Percentiles rank a stretch among this genome's conserved stretches.
Conservation (phyloP, 2,797 vertebrate genomes). For the Leuciscus waleckii region DNA sequence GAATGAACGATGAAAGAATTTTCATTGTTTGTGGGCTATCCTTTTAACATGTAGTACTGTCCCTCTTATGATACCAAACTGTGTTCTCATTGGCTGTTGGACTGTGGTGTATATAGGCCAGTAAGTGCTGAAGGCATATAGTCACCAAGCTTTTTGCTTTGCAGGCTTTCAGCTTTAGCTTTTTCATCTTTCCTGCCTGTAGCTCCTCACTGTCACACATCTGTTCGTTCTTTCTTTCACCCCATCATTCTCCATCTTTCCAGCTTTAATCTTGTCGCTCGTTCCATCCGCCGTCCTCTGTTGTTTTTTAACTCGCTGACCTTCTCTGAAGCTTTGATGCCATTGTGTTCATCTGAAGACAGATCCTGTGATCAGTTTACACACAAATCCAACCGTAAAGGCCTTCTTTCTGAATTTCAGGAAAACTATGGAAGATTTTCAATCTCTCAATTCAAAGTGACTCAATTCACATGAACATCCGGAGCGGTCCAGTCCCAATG, state of each 20-base stretch:
- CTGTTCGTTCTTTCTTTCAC: slow-evolving; percentile 35
- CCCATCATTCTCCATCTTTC: slow-evolving; percentile 15
- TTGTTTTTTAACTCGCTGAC: slow-evolving; percentile 21
- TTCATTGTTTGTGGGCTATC: slow-evolving; percentile 23
- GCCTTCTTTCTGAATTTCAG: slow-evolving; percentile 4
- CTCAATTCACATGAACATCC: slow-evolving; percentile 1
- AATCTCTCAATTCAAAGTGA: not conserved
- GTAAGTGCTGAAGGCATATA: slow-evolving; percentile 28
- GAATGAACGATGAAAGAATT: slow-evolving; percentile 1
- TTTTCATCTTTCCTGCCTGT: slow-evolving; percentile 39
- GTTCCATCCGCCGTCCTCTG: slow-evolving; percentile 1
- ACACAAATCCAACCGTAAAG: not conserved
- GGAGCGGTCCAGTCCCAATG: not conserved
- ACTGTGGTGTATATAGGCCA: slow-evolving; percentile 43
- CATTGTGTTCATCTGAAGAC: slow-evolving; percentile 22
- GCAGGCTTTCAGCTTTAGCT: slow-evolving; percentile 30
- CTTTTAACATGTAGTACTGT: slow-evolving; percentile 2
- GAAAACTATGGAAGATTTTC: slow-evolving; percentile 23
- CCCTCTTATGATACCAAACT: not conserved
- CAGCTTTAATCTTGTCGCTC: slow-evolving; percentile 28
- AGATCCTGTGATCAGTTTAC: slow-evolving; percentile 26
- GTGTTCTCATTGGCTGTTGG: slow-evolving; percentile 33
- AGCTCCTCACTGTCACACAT: slow-evolving; percentile 46
- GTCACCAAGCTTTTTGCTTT: slow-evolving; percentile 37
- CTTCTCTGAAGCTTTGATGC: slow-evolving; percentile 23